phyloP scores from a whole-genome alignment of 2,113 vertebrate species.

The Labeo catla region DNA sequence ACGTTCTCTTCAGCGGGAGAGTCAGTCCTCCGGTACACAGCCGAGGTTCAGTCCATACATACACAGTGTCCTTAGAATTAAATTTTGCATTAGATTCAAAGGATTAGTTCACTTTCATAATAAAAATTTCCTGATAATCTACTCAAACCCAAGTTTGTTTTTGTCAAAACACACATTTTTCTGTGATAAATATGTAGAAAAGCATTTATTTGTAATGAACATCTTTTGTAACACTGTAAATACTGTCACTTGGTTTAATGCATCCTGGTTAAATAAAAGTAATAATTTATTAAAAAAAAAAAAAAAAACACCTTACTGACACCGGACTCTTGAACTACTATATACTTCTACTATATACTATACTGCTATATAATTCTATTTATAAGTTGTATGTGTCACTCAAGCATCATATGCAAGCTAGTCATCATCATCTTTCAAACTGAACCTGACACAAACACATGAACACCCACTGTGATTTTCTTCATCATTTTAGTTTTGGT shows the following conservation, averaged over 20 bases:
- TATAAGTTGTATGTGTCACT: neutral
- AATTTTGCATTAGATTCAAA: neutral
- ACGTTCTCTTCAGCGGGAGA: slow-evolving; percentile 85
- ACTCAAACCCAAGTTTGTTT: too few relatives aligned
- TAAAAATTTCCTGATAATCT: neutral
- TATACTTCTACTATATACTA: too few relatives aligned
- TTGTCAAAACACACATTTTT: too few relatives aligned
- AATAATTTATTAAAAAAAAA: too few relatives aligned
- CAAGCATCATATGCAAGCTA: neutral
- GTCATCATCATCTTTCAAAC: neutral
- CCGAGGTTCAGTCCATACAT: slow-evolving; percentile 93
- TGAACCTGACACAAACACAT: neutral
- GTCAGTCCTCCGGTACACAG: slow-evolving; percentile 87
- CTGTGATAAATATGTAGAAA: too few relatives aligned
- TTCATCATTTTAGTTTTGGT: neutral
- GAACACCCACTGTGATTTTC: neutral
- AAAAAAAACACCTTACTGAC: too few relatives aligned
- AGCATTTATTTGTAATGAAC: too few relatives aligned
- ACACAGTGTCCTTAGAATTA: slow-evolving; percentile 84
- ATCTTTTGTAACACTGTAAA: too few relatives aligned
- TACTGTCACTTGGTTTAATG: too few relatives aligned
- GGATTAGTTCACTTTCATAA: neutral
- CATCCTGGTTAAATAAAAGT: too few relatives aligned
- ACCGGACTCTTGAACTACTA: too few relatives aligned
- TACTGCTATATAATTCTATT: neutral